Evolutionary conservation across 2,888 invertebrate species (phyloP), one percentile per base, ranked within the genome.

Genomic region (Pammene aurita): DNA sequence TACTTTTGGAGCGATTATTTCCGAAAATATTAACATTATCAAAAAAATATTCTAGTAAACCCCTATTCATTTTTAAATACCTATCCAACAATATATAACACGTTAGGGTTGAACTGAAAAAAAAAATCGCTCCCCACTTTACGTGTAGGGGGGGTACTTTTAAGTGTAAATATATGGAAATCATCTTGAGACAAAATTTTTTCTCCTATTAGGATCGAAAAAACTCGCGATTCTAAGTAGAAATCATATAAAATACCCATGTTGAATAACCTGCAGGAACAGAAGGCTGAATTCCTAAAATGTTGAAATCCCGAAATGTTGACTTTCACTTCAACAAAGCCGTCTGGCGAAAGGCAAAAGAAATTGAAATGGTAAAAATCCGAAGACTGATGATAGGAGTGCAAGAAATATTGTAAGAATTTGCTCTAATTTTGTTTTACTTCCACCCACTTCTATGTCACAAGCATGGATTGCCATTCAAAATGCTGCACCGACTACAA

Each of bases 261-360:
- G 35, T 41, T 34, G n/a, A 14, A 26, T 38, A 57, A 18, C 18
- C 52, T 14, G 50, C 7, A 26, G 18, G 18, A 52, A 11, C 7
- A 52, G 26, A 52, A 52, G 7, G 9, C 52, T 16, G 42, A 42
- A 11, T 42, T 42, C 42, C 42, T 42, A 42, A 42, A 42, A 42
- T 42, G 42, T 42, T 42, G 42, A 42, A 7, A 7, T 42, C 42
- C 42, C 42, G 10, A 10, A 7, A 42, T 42, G 42, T 42, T 42
- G 46, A 38, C n/a, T n/a, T n/a, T n/a, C 41, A 56, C 56, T 56
- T 56, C 16, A 41, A 56, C 16, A 56, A 56, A 56, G 41, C 56
- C 56, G 11, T 56, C 56, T 56, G 56, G 56, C 10, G 41, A 41
- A 41, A 56, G 56, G 56, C 41, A 56, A 56, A 41, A 56, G 7